Evolutionary conservation across 1,140 invertebrate species (phyloP).

Genomic region (Streblospio benedicti): DNA sequence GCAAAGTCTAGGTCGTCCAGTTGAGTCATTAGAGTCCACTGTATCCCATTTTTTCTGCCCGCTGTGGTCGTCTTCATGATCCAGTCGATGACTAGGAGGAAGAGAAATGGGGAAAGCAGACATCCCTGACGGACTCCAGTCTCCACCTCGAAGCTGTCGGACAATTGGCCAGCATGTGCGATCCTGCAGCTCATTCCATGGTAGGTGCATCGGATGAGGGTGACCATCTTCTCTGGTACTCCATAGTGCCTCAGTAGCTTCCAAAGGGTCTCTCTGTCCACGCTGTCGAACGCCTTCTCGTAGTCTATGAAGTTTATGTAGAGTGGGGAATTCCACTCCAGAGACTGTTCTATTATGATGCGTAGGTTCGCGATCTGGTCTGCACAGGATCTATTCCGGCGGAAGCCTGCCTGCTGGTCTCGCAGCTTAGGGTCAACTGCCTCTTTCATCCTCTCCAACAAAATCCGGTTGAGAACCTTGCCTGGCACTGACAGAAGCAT

Average conservation of each 20-base stretch:
- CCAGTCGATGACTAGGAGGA: slow-evolving; percentile 20
- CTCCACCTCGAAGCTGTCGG: too few species aligned
- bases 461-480: slow-evolving; percentile 5
- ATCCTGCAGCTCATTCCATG: too few species aligned
- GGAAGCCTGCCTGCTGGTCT: slow-evolving; percentile 5
- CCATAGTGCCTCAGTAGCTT: not conserved
- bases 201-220: too few species aligned
- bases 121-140: slow-evolving; percentile 22
- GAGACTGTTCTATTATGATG: not conserved
- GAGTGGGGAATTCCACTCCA: not conserved
- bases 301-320: slow-evolving; percentile 7
- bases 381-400: slow-evolving; percentile 1
- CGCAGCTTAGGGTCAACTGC: not conserved
- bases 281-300: not conserved
- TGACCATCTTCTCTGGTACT: not conserved
- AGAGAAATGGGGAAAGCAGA: slow-evolving; percentile 22
- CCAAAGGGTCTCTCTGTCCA: not conserved
- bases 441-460: slow-evolving; percentile 7
- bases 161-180: too few species aligned
- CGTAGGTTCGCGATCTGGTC: not conserved
- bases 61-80: slow-evolving; percentile 13
- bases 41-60: slow-evolving; percentile 15
- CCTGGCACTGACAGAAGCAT: slow-evolving; percentile 5
- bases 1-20: slow-evolving; percentile 24
- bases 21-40: slow-evolving; percentile 12